A percentile compares a stretch with the other conserved stretches of the same genome.
phyloP scores from a whole-genome alignment of 1,140 invertebrate species.

The Musca vetustissima region DNA sequence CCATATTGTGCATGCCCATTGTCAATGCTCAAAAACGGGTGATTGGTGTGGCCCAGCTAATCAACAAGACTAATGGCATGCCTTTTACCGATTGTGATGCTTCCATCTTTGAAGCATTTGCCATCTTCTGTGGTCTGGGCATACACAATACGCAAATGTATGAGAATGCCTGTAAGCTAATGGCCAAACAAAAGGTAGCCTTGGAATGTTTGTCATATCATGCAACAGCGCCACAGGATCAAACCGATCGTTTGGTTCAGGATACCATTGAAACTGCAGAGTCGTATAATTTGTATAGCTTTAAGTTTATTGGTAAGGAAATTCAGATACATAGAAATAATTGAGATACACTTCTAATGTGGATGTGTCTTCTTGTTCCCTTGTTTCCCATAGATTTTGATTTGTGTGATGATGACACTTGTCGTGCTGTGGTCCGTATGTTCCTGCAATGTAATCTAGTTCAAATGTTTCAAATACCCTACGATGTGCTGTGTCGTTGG shows the following conservation, averaged over 20 bases:
- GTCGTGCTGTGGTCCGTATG: slow-evolving; percentile 88
- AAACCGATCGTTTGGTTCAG: slow-evolving; percentile 75
- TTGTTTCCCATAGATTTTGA: slow-evolving; percentile 72
- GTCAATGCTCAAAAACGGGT: slow-evolving; percentile 84
- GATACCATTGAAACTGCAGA: slow-evolving; percentile 78
- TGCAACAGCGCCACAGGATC: slow-evolving; percentile 87
- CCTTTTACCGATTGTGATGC: slow-evolving; percentile 87
- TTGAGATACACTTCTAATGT: neutral
- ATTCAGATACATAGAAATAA: neutral
- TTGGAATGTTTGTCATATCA: slow-evolving; percentile 95
- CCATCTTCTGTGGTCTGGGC: slow-evolving; percentile 94
- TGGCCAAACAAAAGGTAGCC: slow-evolving; percentile 95
- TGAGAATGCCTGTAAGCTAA: slow-evolving; percentile 92
- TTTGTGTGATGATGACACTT: slow-evolving; percentile 88
- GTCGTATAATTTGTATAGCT: slow-evolving; percentile 82
- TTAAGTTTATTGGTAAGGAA: slow-evolving; percentile 74
- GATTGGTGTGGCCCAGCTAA: slow-evolving; percentile 90
- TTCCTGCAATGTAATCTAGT: slow-evolving; percentile 90
- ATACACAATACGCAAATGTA: slow-evolving; percentile 98
- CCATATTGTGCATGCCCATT: slow-evolving; percentile 89
- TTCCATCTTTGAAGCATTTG: slow-evolving; percentile 92
- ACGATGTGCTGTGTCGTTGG: slow-evolving; percentile 92
- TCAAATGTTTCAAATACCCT: slow-evolving; percentile 89
- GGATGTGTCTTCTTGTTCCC: neutral
- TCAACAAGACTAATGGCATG: slow-evolving; percentile 88